Conservation (phyloP, 2,113 vertebrate genomes). For the Peucedramus taeniatus region DNA sequence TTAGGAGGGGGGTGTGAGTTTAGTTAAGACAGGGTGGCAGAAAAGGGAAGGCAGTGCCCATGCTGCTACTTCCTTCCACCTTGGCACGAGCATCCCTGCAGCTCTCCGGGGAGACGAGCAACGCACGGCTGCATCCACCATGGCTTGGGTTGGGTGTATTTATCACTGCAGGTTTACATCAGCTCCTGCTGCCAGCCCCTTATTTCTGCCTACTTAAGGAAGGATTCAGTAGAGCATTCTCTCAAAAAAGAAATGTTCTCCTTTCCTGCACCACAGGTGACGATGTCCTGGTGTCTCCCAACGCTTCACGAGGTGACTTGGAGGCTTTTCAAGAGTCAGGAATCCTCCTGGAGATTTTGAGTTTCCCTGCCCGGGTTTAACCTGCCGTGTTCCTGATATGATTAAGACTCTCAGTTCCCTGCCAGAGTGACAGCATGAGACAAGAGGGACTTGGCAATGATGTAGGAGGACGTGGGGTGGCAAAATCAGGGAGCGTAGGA, state of each 20-base stretch:
- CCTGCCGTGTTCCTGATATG: constrained; percentile 1
- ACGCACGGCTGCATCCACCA: not conserved
- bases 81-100: not conserved
- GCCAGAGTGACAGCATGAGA: constrained; percentile 52
- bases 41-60: not conserved
- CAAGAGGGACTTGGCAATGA: constrained; percentile 4
- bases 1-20: not conserved
- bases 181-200: constrained; percentile 37
- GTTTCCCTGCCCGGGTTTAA: not conserved
- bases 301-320: not conserved
- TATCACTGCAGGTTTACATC: not conserved
- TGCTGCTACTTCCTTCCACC: not conserved
- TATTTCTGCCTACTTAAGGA: constrained; percentile 32
- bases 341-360: not conserved
- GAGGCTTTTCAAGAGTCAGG: not conserved
- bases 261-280: not conserved
- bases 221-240: not conserved
- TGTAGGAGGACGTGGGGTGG: not conserved
- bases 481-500: not conserved
- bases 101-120: not conserved
- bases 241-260: not conserved
- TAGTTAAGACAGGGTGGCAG: not conserved
- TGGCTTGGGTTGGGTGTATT: not conserved
- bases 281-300: not conserved
- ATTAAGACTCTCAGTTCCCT: not conserved